Conservation (phyloP, 2,888 invertebrate genomes). For the Sesia bembeciformis region DNA sequence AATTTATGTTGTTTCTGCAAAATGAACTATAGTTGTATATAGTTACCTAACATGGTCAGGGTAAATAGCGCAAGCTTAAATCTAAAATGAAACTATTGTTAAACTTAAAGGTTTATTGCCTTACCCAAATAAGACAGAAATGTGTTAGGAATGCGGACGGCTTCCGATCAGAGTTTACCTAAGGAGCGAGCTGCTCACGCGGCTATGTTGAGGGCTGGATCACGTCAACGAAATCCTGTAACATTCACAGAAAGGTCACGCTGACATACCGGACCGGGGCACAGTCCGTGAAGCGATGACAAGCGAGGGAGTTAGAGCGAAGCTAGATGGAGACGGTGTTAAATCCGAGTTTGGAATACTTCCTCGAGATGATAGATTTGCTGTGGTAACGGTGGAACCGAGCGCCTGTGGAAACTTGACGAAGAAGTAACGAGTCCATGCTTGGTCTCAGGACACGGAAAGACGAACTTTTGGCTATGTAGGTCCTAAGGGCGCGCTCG, state of each 20-base stretch:
- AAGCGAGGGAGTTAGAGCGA: conserved; percentile 64
- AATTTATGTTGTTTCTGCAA: background rate
- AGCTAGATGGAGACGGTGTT: conserved; percentile 67
- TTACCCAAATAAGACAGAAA: conserved; percentile 47
- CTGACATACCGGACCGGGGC: conserved; percentile 26
- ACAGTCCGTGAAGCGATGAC: conserved; percentile 52
- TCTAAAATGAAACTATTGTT: conserved; percentile 31
- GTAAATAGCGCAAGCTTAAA: conserved; percentile 34
- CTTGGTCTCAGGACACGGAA: conserved; percentile 79
- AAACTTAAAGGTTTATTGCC: conserved; percentile 62
- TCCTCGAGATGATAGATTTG: conserved; percentile 83
- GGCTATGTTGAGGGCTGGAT: conserved; percentile 23
- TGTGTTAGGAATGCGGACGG: conserved; percentile 62
- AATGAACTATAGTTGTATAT: background rate
- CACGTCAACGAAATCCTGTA: conserved; percentile 68
- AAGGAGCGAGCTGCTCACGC: conserved; percentile 18
- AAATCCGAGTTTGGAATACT: conserved; percentile 77
- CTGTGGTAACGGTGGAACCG: conserved; percentile 83
- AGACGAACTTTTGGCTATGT: conserved; percentile 79
- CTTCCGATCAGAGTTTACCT: conserved; percentile 35
- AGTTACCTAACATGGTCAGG: background rate
- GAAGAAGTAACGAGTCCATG: conserved; percentile 72
- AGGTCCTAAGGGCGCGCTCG: conserved; percentile 85
- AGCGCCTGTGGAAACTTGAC: conserved; percentile 78
- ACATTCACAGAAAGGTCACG: conserved; percentile 65